These are phyloP conservation scores for Percopsis transmontana DNA, from an alignment of 2,113 vertebrate species.

Conservation along the genomic window DNA sequence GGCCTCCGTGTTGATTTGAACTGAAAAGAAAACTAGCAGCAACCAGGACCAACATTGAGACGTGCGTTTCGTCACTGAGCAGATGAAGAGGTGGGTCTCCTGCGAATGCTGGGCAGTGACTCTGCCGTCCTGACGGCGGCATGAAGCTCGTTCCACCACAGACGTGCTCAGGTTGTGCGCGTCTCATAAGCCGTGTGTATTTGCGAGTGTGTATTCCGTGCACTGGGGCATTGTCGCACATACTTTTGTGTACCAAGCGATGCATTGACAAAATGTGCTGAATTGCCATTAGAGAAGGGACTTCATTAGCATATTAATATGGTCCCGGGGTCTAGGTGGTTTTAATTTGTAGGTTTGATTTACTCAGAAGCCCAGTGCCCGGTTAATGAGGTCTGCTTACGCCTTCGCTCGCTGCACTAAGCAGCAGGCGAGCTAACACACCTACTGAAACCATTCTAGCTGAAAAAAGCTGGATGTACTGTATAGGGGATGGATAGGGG, in stretches of 20 bases:
- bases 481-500: neutral
- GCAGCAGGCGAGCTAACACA: conserved; percentile 28
- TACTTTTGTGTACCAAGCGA: conserved; percentile 48
- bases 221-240: conserved; percentile 34
- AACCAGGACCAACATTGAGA: too few species aligned
- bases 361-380: conserved; percentile 37
- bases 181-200: conserved; percentile 26
- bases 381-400: conserved; percentile 54
- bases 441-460: conserved; percentile 26
- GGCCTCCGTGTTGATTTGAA: neutral
- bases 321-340: conserved; percentile 47
- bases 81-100: too few species aligned
- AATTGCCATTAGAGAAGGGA: conserved; percentile 67
- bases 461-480: neutral
- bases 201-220: conserved; percentile 1
- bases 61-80: too few species aligned
- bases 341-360: conserved; percentile 62
- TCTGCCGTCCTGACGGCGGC: neutral
- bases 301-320: conserved; percentile 72
- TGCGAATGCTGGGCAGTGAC: too few species aligned
- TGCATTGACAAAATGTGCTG: conserved; percentile 41
- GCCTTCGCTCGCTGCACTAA: neutral
- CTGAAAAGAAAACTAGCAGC: neutral
- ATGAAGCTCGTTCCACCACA: too few species aligned
- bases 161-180: too few species aligned